A percentile compares a stretch with the other conserved stretches of the same genome.
phyloP scores from a whole-genome alignment of 1,140 invertebrate genomes.

The Belonocnema kinseyi region DNA sequence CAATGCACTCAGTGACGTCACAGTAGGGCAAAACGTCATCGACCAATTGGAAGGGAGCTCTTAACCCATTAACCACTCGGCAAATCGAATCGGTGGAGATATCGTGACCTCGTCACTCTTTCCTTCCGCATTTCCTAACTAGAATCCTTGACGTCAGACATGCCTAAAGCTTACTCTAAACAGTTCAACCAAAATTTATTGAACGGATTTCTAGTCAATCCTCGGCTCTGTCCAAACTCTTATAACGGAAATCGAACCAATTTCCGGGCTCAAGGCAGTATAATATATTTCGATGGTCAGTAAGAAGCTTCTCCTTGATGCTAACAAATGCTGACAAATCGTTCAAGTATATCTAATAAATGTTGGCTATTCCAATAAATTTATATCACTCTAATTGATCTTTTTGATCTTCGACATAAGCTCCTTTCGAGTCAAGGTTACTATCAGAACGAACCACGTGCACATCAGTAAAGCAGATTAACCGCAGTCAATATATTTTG shows the following conservation, averaged over 20 bases:
- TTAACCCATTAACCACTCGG: slow-evolving; percentile 70
- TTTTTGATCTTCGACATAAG: not conserved
- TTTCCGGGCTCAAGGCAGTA: not conserved
- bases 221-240: not conserved
- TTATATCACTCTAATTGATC: too few relatives aligned
- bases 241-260: slow-evolving; percentile 4
- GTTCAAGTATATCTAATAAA: not conserved
- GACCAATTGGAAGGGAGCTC: slow-evolving; percentile 70
- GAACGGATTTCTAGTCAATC: too few relatives aligned
- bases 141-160: slow-evolving; percentile 43
- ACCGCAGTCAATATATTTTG: slow-evolving; percentile 26
- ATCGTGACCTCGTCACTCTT: slow-evolving; percentile 58
- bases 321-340: not conserved
- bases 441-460: not conserved
- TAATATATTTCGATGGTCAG: too few relatives aligned
- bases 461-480: slow-evolving; percentile 20
- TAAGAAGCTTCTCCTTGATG: too few relatives aligned
- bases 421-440: slow-evolving; percentile 20
- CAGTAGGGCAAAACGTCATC: slow-evolving; percentile 68
- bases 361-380: not conserved
- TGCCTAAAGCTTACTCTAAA: slow-evolving; percentile 34
- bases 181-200: not conserved
- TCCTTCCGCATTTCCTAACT: slow-evolving; percentile 48
- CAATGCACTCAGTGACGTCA: slow-evolving; percentile 73
- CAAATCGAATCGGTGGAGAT: slow-evolving; percentile 39